A percentile compares a stretch with the other conserved stretches of the same genome.
Evolutionary conservation across 2,113 vertebrate species (phyloP).

Genomic region (Anser brachyrhynchus): DNA sequence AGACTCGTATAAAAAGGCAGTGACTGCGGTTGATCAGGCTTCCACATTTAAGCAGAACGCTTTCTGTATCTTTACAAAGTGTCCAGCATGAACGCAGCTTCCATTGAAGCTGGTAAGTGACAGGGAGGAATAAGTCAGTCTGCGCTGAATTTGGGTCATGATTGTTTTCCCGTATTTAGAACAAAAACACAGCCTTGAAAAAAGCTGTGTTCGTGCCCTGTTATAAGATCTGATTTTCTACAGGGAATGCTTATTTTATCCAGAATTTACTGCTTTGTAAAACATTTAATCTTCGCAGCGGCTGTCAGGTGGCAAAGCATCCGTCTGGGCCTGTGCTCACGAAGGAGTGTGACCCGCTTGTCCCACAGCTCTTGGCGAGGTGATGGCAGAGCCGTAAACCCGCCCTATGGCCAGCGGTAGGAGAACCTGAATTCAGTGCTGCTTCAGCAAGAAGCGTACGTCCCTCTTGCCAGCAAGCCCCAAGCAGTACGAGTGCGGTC

Average conservation of each 20-base stretch:
- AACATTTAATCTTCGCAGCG: neutral
- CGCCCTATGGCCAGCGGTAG: fast-evolving
- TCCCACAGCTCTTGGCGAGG: neutral
- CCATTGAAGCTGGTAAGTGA: neutral
- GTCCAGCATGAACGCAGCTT: neutral
- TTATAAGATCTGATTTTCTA: neutral
- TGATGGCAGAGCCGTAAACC: neutral
- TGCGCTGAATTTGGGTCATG: neutral
- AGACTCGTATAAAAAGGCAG: neutral
- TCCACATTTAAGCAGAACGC: neutral
- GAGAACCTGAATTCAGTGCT: fast-evolving
- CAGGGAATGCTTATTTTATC: neutral
- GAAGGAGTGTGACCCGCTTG: fast-evolving
- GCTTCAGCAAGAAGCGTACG: fast-evolving
- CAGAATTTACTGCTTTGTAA: neutral
- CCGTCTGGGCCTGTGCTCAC: fast-evolving
- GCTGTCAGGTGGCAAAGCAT: neutral
- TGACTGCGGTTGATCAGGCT: neutral
- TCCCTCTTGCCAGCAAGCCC: fast-evolving
- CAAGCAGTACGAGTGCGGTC: fast-evolving
- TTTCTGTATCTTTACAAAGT: neutral
- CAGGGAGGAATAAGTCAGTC: neutral
- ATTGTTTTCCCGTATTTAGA: neutral
- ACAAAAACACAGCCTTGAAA: neutral
- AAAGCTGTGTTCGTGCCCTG: neutral